These are phyloP conservation scores for Acleris literana DNA, from an alignment of 2,888 invertebrate species.

Conservation along the genomic window DNA sequence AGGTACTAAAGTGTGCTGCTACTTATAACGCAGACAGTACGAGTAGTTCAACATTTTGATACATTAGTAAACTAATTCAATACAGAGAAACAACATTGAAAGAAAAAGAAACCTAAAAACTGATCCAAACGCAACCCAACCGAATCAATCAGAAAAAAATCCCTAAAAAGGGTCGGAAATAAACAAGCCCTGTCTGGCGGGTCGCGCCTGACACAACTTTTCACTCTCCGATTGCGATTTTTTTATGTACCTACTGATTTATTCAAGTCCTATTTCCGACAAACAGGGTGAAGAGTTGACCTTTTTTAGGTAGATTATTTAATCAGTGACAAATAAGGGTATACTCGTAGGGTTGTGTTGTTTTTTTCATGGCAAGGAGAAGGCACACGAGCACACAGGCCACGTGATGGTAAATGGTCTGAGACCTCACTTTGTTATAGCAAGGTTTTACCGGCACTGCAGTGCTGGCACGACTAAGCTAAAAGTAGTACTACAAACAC, in stretches of 20 bases:
- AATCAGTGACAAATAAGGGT: not conserved
- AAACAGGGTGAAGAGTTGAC: not conserved
- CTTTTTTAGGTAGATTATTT: not conserved
- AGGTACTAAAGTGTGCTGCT: no score
- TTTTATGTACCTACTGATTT: conserved; percentile 5
- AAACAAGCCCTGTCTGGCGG: conserved; percentile 5
- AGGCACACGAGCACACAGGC: no score
- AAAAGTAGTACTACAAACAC: no score
- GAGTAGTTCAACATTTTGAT: no score
- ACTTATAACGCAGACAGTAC: no score
- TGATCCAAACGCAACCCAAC: not conserved
- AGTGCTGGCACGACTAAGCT: no score
- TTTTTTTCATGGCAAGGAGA: no score
- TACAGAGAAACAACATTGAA: not conserved
- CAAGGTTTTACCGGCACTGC: no score
- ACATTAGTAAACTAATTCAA: no score
- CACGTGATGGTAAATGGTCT: no score
- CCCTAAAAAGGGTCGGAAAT: conserved; percentile 11
- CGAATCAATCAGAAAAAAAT: conserved; percentile 14
- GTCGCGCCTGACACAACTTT: conserved; percentile 14
- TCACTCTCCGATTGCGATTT: conserved; percentile 18
- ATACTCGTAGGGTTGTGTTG: not conserved
- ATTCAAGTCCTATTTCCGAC: not conserved
- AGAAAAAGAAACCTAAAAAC: not conserved
- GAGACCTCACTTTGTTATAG: no score